Evolutionary conservation across 2,113 vertebrate species (phyloP), one percentile per base, ranked within the genome.

Genomic region (Myanophis thanlyinensis): DNA sequence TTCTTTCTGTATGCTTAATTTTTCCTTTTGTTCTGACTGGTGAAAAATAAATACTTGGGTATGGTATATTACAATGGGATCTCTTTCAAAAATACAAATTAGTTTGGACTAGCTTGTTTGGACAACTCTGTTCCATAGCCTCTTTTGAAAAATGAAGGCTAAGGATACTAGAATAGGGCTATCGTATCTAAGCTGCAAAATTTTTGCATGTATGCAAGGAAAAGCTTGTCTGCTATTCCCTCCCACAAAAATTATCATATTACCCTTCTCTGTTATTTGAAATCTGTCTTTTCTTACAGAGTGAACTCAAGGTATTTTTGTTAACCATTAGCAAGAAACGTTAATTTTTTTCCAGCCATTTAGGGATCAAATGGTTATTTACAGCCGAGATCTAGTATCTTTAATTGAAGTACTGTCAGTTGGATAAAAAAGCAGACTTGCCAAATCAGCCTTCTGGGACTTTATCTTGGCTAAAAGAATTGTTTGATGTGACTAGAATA

Each of bases 21-120:
- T 95, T 96, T 51, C 93, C 6, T 87, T 90, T 62, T 47, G 47
- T 67, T 84, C 51, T 87, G 94, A 94, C 92, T 93, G 94, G 91
- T 94, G 88, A 94, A 91, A 56, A 94, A 91, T 92, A 88, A 95
- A 56, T 94, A 51, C 95, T 94, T 96, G 59, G 62, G 91, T 85
- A 62, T 91, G 89, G 80, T 95, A 88, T 93, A 62, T 92, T 88
- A 88, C 85, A 93, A 90, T 92, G 86, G 48, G 59, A 49, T 47
- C 25, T 15, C 11, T 44, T 35, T 49, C 40, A 54, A 7, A 27
- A 23, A 27, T 13, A 13, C 46, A 59, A 46, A 15, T 30, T 49
- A 46, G 22, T 73, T 67, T n/a, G 7, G 12, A 40, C 22, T 53
- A 52, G 51, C 7, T 62, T 51, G 4, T 15, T 54, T n/a, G 46